These are phyloP conservation scores for Esox lucius DNA, from an alignment of 2,797 vertebrate species.

Conservation along the genomic window DNA sequence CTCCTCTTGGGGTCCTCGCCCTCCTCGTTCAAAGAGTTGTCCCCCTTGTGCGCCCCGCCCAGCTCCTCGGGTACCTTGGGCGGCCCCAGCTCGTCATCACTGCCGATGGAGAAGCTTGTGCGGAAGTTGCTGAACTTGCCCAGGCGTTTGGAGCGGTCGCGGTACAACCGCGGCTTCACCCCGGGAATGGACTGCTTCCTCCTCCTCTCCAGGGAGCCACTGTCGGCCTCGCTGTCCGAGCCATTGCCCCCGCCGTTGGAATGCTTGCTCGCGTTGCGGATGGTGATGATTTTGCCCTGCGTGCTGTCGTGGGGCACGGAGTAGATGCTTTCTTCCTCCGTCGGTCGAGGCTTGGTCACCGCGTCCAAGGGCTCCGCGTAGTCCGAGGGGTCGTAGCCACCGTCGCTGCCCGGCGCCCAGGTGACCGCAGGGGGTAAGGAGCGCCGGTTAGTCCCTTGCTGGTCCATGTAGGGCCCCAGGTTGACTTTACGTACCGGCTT, in stretches of 20 bases:
- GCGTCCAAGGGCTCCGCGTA: constrained; percentile 96
- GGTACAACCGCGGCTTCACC: constrained; percentile 88
- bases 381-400: constrained; percentile 93
- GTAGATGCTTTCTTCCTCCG: constrained; percentile 96
- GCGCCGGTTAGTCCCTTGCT: constrained; percentile 79
- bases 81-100: constrained; percentile 90
- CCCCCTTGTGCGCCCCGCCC: constrained; percentile 80
- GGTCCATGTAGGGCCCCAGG: constrained; percentile 80
- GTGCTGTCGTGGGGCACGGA: constrained; percentile 97
- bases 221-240: constrained; percentile 94
- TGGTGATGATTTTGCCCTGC: constrained; percentile 97
- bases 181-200: constrained; percentile 82
- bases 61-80: constrained; percentile 82
- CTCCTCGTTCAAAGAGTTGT: constrained; percentile 83
- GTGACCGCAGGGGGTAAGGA: constrained; percentile 81
- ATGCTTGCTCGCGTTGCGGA: constrained; percentile 93
- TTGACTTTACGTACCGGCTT: constrained; percentile 88
- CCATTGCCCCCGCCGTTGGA: constrained; percentile 90
- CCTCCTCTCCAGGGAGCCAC: constrained; percentile 87
- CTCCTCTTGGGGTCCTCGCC: constrained; percentile 88
- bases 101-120: constrained; percentile 90
- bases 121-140: constrained; percentile 91
- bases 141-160: constrained; percentile 85
- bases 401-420: constrained; percentile 83
- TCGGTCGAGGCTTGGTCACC: constrained; percentile 85